phyloP scores from a whole-genome alignment of 2,113 vertebrate genomes.

The Silurus glanis region DNA sequence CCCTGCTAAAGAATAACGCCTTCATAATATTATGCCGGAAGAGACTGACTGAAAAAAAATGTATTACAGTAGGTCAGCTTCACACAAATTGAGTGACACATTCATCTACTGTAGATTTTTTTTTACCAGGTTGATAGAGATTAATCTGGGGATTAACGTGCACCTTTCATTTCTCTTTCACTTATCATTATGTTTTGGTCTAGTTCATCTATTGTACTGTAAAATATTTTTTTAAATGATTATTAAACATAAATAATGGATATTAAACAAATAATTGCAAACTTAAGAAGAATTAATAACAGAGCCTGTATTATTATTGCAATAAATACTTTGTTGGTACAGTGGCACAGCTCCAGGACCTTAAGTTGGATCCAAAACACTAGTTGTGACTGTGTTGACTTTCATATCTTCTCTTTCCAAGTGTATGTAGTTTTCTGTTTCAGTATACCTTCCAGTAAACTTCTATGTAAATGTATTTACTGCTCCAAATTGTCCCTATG shows the following conservation, averaged over 20 bases:
- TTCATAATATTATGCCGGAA: not conserved
- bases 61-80: not conserved
- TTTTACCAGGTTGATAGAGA: not conserved
- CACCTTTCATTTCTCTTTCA: not conserved
- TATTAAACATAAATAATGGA: not conserved
- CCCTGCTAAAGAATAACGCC: not conserved
- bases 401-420: no score
- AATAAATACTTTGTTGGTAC: not conserved
- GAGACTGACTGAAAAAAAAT: slow-evolving; percentile 1
- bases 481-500: not conserved
- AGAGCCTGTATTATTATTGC: no score
- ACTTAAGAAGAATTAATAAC: not conserved
- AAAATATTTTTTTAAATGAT: not conserved
- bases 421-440: no score
- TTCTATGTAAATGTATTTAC: not conserved
- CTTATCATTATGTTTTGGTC: not conserved
- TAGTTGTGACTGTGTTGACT: no score
- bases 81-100: not conserved
- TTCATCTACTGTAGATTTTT: not conserved
- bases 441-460: not conserved
- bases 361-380: not conserved
- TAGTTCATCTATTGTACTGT: not conserved
- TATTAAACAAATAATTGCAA: not conserved
- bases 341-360: not conserved
- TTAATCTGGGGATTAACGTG: not conserved